Evolutionary conservation across 2,113 vertebrate genomes (phyloP), one percentile per base, ranked within the genome.

Genomic region (Entelurus aequoreus): DNA sequence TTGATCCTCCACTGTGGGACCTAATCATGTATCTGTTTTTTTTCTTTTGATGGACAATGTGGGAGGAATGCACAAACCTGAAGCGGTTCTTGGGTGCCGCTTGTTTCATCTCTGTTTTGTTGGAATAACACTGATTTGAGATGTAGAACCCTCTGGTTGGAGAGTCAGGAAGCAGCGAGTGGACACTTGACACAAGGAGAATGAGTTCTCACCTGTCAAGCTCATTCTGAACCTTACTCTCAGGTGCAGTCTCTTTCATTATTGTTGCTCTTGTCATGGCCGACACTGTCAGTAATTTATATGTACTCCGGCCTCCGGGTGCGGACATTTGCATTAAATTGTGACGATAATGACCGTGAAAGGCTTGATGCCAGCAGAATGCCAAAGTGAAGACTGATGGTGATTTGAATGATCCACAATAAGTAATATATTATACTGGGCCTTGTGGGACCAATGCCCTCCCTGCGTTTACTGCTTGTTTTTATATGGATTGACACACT

Each of bases 241-340:
- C 75, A 82, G 87, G 75, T 86, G 81, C 64, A 68, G 74, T 88
- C 82, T 78, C 78, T 88, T 86, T 86, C 73, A 68, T 68, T 57
- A 58, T 58, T 72, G 85, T 85, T 84, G 75, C 66, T 84, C 69
- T 66, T 79, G 84, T 85, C 58, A 48, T 69, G 68, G 73, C 72
- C 75, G 68, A 77, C 82, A 80, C 60, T 75, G 84, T 82, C 84
- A 78, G 85, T 90, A 89, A 91, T 91, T 90, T 86, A 90, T 89
- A 88, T 84, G 88, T 85, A 66, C 81, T 72, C 12, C 56, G 38
- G 84, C 78, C 84, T 78, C 86, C 84, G 80, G 87, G 82, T 77
- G 79, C 81, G 88, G 79, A 78, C 77, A 90, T 90, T 90, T 90
- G 86, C 89, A 90, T 90, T 89, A 88, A 89, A 90, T 89, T 72